Evolutionary conservation across 35 echinoderm and acorn worm genomes (phyloP).

Genomic region (Anneissia japonica): DNA sequence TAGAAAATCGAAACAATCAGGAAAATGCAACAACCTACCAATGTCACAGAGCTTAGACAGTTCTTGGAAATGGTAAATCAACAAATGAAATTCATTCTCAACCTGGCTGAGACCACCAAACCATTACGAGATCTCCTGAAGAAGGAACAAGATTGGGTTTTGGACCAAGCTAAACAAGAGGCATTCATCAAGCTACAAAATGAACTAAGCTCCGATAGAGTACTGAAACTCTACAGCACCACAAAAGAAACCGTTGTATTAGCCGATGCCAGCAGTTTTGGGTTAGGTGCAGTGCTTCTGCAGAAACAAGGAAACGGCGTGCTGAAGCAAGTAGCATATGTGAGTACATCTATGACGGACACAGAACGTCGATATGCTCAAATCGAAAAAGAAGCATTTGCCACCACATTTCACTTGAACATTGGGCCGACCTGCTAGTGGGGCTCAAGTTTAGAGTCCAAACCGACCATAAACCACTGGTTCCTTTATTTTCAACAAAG

Average conservation of each 20-base stretch:
- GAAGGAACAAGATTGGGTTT: background rate
- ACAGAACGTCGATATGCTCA: slow-evolving; percentile 48
- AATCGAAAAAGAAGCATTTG: slow-evolving; percentile 58
- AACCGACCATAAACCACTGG: background rate
- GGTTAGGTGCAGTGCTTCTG: slow-evolving; percentile 12
- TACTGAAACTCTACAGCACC: background rate
- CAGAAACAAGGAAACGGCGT: slow-evolving; percentile 13
- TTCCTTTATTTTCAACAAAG: background rate
- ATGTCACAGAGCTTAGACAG: no score
- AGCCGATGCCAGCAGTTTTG: slow-evolving; percentile 9
- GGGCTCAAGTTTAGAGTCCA: no score
- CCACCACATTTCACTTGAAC: slow-evolving; percentile 41
- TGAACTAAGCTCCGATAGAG: background rate
- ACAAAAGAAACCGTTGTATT: background rate
- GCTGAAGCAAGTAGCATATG: slow-evolving; percentile 34
- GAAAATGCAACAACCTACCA: no score
- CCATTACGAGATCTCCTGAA: background rate
- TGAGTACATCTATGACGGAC: slow-evolving; percentile 14
- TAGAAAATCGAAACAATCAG: no score
- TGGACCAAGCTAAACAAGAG: background rate
- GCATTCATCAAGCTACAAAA: background rate
- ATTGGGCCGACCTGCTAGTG: slow-evolving; percentile 20
- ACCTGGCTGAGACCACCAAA: background rate
- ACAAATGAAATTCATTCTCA: background rate
- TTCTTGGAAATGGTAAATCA: no score